These are phyloP conservation scores for Thinocorus orbignyianus DNA, from an alignment of 2,113 vertebrate species.

Conservation along the genomic window DNA sequence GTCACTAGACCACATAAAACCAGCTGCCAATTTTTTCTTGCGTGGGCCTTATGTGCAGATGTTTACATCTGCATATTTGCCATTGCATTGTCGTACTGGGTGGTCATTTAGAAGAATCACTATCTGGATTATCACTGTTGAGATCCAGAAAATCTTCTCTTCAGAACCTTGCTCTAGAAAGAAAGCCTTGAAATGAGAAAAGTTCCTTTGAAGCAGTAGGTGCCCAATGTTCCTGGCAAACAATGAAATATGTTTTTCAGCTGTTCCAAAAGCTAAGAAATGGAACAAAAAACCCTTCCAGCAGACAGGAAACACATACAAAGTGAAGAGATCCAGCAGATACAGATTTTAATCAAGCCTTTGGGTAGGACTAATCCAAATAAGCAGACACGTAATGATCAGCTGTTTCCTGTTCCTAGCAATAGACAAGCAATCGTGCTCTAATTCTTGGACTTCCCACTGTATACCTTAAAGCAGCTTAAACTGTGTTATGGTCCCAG, in stretches of 20 bases:
- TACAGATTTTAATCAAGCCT: background rate
- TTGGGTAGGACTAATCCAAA: background rate
- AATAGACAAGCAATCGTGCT: background rate
- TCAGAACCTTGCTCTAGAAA: background rate
- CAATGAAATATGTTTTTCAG: background rate
- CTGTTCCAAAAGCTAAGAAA: background rate
- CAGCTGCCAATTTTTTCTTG: background rate
- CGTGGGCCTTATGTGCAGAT: background rate
- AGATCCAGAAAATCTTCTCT: background rate
- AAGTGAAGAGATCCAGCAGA: background rate
- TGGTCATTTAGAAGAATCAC: background rate
- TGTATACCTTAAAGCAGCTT: conserved; percentile 33
- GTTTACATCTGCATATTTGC: background rate
- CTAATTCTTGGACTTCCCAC: background rate
- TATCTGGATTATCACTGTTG: background rate
- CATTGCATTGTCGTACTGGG: background rate
- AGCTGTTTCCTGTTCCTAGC: background rate
- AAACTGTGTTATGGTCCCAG: conserved; percentile 26
- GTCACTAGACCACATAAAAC: background rate
- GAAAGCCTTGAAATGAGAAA: background rate
- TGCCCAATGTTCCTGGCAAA: background rate
- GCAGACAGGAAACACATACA: background rate
- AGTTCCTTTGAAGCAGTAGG: background rate
- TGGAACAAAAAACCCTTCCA: background rate
- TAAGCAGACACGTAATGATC: background rate